Evolutionary conservation across 1,140 invertebrate species (phyloP), one percentile per base, ranked within the genome.

Genomic region (Ridgeia piscesae): DNA sequence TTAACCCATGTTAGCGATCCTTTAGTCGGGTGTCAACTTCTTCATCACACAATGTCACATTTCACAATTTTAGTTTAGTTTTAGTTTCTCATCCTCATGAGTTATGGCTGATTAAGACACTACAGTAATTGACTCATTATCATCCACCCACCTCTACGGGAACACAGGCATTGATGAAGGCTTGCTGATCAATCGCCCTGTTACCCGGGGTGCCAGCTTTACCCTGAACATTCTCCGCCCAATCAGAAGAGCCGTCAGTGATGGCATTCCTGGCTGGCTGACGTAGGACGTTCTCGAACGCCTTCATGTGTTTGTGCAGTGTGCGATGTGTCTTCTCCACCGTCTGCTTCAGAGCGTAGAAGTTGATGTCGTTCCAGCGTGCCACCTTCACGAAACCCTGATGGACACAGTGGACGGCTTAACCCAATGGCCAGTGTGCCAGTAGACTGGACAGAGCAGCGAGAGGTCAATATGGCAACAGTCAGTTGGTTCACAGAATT

Each of bases 361-460:
- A 99, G 94, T 98, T 99, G 0, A 99, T 97, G 94, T 99, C 99
- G 95, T 98, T 99, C 98, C 99, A 99, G 50, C 98, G 97, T n/a
- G 97, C 98, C 89, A 99, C 99, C 95, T 99, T 99, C 0, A 99
- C 98, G 95, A 98, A 99, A 93, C 99, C 98, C 93, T 97, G 92
- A 27, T 94, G 93, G 93, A 93, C 35, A 93, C 58, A 93, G n/a
- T 21, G 92, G 33, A 6, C 35, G 92, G n/a, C n/a, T n/a, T n/a
- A n/a, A n/a, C n/a, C n/a, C n/a, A n/a, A n/a, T n/a, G n/a, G n/a
- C n/a, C n/a, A n/a, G n/a, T n/a, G n/a, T n/a, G n/a, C n/a, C n/a
- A n/a, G n/a, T n/a, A n/a, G 11, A 42, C 42, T 42, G 42, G 42
- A 42, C 42, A 42, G 11, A 42, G 42, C 11, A 11, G 11, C 42